Base-by-base conservation (phyloP, 1,140 invertebrate species). In the Phymorhynchus buccinoides region DNA sequence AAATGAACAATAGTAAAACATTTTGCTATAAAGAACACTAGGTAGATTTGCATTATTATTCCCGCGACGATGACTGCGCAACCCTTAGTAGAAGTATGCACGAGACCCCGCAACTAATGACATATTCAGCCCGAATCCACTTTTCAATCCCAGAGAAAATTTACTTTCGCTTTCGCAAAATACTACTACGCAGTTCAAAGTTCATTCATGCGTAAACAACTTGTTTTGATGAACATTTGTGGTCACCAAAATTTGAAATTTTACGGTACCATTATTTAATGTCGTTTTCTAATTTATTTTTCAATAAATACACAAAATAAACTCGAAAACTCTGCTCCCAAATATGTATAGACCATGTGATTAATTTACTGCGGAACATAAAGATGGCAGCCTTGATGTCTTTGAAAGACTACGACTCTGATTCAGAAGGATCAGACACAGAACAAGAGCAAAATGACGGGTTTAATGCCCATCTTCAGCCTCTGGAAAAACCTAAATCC, bases 321-420 rank as follows among this genome's bases (percentile, higher is more conserved):
- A 73, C 12, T 73, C 27, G 14, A 39, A 73, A 39, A 73, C 71
- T 14, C 14, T 9, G 12, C 14, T 27, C 12, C 48, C 62, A 68
- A 68, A 68, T 71, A 6, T 71, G 6, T 62, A 6, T 22, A 4
- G 56, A 62, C 14, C 56, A 62, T 27, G 73, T 39, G 73, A 39
- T 80, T 62, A 0, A 39, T 84, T 84, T 37, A 56, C 86, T 84
- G 22, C 84, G 68, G 52, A 78, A 18, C 42, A n/a, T 35, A 82
- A 87, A 84, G 52, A 89, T 88, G 87, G 86, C 86, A 48, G 86
- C 83, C 44, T 82, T 89, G 79, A 86, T 89, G 84, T 94, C 94
- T 18, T 93, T 96, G 80, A 94, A 95, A 93, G 94, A 95, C 86
- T 96, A 96, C 88, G 95, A 95, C 87, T 95, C 95, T 83, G 95